These are phyloP conservation scores for Synaphobranchus kaupii DNA, from an alignment of 2,797 vertebrate genomes.

Conservation along the genomic window DNA sequence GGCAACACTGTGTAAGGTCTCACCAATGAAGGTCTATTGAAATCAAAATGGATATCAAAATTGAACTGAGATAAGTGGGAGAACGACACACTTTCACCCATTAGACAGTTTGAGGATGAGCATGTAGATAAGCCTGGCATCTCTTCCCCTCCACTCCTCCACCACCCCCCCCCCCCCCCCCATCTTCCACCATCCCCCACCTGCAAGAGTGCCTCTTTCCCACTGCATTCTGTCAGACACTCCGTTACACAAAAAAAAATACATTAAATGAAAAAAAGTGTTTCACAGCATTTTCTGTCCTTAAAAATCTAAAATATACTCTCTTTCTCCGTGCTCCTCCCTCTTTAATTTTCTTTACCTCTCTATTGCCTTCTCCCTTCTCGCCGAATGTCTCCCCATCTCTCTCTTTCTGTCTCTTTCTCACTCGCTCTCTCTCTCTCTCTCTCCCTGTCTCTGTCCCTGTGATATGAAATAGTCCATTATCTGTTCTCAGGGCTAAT, in stretches of 20 bases:
- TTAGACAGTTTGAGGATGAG: not conserved
- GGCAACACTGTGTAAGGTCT: not conserved
- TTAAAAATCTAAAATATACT: not conserved
- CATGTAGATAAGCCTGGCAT: not conserved
- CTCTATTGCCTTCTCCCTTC: not conserved
- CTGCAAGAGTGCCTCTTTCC: not conserved
- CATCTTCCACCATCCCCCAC: not conserved
- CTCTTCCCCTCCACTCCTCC: not conserved
- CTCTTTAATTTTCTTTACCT: conserved; percentile 30
- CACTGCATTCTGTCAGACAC: not conserved
- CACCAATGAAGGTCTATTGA: not conserved
- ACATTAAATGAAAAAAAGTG: not conserved
- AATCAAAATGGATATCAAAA: not conserved
- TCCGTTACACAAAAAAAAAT: not conserved
- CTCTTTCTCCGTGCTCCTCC: conserved; percentile 13
- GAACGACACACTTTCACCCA: not conserved
- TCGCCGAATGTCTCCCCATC: not conserved
- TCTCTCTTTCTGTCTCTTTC: conserved; percentile 41
- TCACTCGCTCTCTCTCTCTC: conserved; percentile 40
- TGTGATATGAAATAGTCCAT: conserved; percentile 80
- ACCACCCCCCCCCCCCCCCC: not conserved
- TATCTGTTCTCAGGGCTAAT: conserved; percentile 84
- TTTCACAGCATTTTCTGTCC: not conserved
- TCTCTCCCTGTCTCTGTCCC: conserved; percentile 55
- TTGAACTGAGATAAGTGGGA: not conserved